phyloP scores from a whole-genome alignment of 2,888 invertebrate species.

The Sussaba pulchella region DNA sequence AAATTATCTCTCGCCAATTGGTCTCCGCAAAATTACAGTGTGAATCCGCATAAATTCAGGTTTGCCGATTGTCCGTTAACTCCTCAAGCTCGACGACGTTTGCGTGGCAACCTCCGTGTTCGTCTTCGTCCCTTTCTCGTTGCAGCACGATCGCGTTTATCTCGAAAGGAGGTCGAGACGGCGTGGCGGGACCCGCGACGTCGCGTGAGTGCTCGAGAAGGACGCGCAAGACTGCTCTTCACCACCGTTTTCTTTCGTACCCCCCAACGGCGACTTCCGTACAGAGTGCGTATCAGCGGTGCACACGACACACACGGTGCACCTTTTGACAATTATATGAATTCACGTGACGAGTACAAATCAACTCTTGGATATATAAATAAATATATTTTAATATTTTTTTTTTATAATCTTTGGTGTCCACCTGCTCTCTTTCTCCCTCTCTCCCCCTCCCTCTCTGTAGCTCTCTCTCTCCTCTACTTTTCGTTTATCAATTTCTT shows the following conservation, averaged over 20 bases:
- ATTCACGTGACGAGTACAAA: slow-evolving; percentile 45
- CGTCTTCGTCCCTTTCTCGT: slow-evolving; percentile 22
- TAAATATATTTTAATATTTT: no score
- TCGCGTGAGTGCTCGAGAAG: slow-evolving; percentile 59
- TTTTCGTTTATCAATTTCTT: slow-evolving; percentile 24
- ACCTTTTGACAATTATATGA: slow-evolving; percentile 35
- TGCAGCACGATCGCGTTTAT: slow-evolving; percentile 31
- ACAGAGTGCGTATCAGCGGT: slow-evolving; percentile 35
- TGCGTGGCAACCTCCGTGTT: not conserved
- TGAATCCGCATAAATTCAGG: not conserved
- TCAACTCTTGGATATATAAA: no score
- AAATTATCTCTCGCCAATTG: not conserved
- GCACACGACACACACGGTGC: slow-evolving; percentile 49
- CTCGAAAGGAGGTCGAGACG: slow-evolving; percentile 57
- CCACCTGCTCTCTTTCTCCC: no score
- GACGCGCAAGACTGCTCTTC: slow-evolving; percentile 42
- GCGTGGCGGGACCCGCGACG: slow-evolving; percentile 57
- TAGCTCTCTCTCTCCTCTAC: slow-evolving; percentile 25
- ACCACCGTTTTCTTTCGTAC: slow-evolving; percentile 38
- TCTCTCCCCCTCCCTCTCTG: slow-evolving; percentile 16
- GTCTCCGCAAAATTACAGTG: not conserved
- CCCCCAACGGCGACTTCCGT: slow-evolving; percentile 47
- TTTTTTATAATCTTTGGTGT: slow-evolving; percentile 38
- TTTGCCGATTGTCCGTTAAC: no score
- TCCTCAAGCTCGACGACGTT: no score